phyloP scores from a whole-genome alignment of 2,113 vertebrate genomes.

The Chunga burmeisteri region DNA sequence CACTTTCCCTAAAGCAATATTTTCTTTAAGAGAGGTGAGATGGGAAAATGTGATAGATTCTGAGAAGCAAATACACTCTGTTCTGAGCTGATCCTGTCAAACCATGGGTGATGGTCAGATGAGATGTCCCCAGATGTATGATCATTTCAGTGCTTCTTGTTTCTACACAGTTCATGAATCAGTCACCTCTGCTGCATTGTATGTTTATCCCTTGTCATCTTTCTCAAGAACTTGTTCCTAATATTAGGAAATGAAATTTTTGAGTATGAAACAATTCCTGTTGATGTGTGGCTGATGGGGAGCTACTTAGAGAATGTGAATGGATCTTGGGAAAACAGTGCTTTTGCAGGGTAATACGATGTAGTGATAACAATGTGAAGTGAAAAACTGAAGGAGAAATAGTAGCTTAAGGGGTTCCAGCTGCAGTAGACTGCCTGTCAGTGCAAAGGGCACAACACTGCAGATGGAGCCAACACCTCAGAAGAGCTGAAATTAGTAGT shows the following conservation, averaged over 20 bases:
- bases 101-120: neutral
- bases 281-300: neutral
- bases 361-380: neutral
- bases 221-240: neutral
- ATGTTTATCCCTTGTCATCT: neutral
- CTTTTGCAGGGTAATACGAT: neutral
- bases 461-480: neutral
- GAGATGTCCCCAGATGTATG: neutral
- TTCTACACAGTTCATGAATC: neutral
- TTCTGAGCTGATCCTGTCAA: neutral
- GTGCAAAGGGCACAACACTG: neutral
- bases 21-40: neutral
- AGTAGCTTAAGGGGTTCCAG: neutral
- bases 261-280: neutral
- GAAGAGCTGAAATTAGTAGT: neutral
- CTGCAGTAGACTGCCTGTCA: neutral
- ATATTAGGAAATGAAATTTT: neutral
- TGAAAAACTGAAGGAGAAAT: neutral
- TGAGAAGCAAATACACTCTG: neutral
- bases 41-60: neutral
- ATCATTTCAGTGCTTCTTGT: neutral
- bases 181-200: neutral
- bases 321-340: neutral
- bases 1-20: neutral
- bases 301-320: neutral